phyloP scores from a whole-genome alignment of 2,888 invertebrate species.

The Euplagia quadripunctaria region DNA sequence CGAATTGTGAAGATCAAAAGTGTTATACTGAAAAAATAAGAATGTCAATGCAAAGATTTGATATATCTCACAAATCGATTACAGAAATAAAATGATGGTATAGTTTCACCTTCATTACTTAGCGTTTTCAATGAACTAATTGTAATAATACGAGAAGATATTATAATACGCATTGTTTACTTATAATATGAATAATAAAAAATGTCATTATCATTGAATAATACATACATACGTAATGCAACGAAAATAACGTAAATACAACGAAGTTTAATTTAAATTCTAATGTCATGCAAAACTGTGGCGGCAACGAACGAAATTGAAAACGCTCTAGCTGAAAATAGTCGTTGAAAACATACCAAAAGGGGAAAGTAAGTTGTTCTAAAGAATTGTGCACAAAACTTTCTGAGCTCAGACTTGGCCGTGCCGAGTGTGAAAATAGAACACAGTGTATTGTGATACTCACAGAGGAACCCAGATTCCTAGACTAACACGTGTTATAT shows the following conservation, averaged over 20 bases:
- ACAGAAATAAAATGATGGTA: no score
- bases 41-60: no score
- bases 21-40: no score
- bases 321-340: slow-evolving; percentile 40
- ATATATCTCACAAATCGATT: no score
- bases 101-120: no score
- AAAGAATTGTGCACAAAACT: slow-evolving; percentile 44
- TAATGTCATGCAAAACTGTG: slow-evolving; percentile 40
- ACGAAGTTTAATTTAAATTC: slow-evolving; percentile 32
- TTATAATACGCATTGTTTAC: background rate
- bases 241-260: slow-evolving; percentile 15
- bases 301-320: slow-evolving; percentile 41
- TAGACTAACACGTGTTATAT: slow-evolving; percentile 21
- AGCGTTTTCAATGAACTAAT: no score
- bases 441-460: slow-evolving; percentile 41
- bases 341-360: slow-evolving; percentile 33
- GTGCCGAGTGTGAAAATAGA: slow-evolving; percentile 39
- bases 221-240: background rate
- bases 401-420: slow-evolving; percentile 24
- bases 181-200: background rate
- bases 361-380: slow-evolving; percentile 32
- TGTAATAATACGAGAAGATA: no score
- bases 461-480: slow-evolving; percentile 37
- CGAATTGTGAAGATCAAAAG: no score
- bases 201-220: slow-evolving; percentile 5